Evolutionary conservation across 2,113 vertebrate species (phyloP).

Genomic region (Camelus dromedarius): DNA sequence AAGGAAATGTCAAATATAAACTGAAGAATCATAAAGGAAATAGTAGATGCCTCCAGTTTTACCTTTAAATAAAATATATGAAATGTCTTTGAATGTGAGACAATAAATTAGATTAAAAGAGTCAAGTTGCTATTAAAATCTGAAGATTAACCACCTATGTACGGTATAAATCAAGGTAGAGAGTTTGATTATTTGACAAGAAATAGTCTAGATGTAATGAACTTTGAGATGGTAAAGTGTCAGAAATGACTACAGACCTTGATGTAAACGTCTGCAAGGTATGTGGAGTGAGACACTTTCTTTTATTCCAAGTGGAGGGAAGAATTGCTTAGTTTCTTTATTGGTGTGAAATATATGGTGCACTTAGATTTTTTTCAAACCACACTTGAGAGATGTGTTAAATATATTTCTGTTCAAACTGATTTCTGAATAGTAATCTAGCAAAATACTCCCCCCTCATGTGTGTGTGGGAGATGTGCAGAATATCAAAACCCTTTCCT

Average conservation of each 20-base stretch:
- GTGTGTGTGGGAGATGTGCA: neutral
- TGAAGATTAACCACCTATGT: slow-evolving; percentile 72
- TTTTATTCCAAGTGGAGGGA: neutral
- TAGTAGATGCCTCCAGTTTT: slow-evolving; percentile 53
- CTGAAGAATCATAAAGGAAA: slow-evolving; percentile 71
- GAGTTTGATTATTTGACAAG: slow-evolving; percentile 67
- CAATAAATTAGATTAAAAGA: slow-evolving; percentile 79
- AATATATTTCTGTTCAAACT: neutral
- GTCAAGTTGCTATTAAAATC: slow-evolving; percentile 59
- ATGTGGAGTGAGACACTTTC: neutral
- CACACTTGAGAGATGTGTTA: slow-evolving; percentile 26
- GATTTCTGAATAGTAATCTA: slow-evolving; percentile 1
- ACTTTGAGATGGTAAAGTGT: slow-evolving; percentile 32
- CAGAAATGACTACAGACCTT: slow-evolving; percentile 64
- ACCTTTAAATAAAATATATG: slow-evolving; percentile 69
- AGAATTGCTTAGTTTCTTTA: neutral
- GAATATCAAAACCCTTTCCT: neutral
- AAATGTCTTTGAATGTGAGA: slow-evolving; percentile 62
- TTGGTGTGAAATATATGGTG: neutral
- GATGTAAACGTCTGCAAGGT: slow-evolving; percentile 41
- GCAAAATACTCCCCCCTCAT: neutral
- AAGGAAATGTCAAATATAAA: slow-evolving; percentile 71
- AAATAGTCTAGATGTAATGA: slow-evolving; percentile 68
- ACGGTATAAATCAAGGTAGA: slow-evolving; percentile 67
- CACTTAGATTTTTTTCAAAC: neutral